Evolutionary conservation across 2,113 vertebrate species (phyloP).

Genomic region (Seriola aureovittata): DNA sequence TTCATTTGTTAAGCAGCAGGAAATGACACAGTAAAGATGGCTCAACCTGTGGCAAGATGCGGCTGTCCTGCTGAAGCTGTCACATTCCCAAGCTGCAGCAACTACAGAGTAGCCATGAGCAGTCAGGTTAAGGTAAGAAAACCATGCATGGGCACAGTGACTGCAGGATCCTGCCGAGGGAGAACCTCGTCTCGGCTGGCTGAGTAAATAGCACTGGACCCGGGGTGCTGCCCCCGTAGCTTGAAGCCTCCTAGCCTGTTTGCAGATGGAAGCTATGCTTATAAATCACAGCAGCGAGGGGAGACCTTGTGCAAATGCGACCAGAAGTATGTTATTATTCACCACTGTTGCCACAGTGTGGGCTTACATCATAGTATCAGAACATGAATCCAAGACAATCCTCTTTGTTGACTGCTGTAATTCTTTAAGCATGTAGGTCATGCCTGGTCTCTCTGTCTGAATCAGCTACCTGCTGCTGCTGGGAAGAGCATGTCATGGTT

Average conservation of each 20-base stretch:
- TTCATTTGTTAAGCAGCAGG: constrained; percentile 78
- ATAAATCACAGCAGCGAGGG: constrained; percentile 78
- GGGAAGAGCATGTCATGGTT: constrained; percentile 38
- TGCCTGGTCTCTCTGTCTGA: constrained; percentile 41
- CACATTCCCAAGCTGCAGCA: constrained; percentile 45
- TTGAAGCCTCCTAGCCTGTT: constrained; percentile 74
- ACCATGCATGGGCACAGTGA: constrained; percentile 38
- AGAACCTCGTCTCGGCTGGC: constrained; percentile 64
- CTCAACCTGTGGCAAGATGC: constrained; percentile 63
- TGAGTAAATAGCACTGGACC: constrained; percentile 82
- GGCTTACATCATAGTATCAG: constrained; percentile 51
- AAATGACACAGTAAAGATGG: constrained; percentile 67
- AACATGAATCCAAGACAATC: constrained; percentile 59
- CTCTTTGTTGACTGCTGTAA: constrained; percentile 69
- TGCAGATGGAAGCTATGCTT: constrained; percentile 78
- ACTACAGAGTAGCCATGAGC: constrained; percentile 39
- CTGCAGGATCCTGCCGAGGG: constrained; percentile 62
- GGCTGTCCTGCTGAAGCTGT: constrained; percentile 50
- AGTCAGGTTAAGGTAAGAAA: constrained; percentile 51
- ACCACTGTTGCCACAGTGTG: constrained; percentile 51
- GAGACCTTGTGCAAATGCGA: constrained; percentile 76
- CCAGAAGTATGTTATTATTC: constrained; percentile 71
- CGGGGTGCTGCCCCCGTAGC: constrained; percentile 72
- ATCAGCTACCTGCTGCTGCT: constrained; percentile 60
- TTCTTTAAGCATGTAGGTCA: constrained; percentile 70